Conservation (phyloP, 2,113 vertebrate species). For the Erythrocebus patas region DNA sequence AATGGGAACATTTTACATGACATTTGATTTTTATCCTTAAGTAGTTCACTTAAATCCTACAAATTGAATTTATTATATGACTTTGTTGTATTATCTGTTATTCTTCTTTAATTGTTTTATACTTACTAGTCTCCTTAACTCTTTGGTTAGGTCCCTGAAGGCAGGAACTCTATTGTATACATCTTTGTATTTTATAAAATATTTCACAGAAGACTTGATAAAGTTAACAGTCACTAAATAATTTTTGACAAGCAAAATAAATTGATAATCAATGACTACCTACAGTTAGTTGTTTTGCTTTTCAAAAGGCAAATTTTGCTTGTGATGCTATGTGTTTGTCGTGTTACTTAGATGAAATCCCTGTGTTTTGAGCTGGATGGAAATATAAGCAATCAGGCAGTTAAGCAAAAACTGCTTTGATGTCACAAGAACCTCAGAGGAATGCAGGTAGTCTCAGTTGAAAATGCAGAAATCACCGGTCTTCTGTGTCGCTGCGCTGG, state of each 20-base stretch:
- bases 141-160: not conserved
- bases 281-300: not conserved
- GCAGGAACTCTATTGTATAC: not conserved
- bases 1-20: not conserved
- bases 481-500: too few species aligned
- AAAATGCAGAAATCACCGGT: too few species aligned
- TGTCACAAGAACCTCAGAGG: not conserved
- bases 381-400: constrained; percentile 1
- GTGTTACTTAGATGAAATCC: constrained; percentile 48
- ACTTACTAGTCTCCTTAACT: not conserved
- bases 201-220: not conserved
- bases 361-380: constrained; percentile 49
- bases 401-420: constrained; percentile 69
- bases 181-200: not conserved
- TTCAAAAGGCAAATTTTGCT: not conserved
- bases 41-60: not conserved
- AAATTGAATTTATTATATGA: not conserved
- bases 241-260: not conserved
- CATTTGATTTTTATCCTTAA: not conserved
- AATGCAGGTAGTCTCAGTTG: constrained; percentile 69
- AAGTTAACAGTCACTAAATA: not conserved
- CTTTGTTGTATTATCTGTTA: not conserved
- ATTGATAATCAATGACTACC: not conserved
- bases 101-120: not conserved
- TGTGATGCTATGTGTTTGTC: not conserved